These are phyloP conservation scores for Ephestia elutella DNA, from an alignment of 1,140 invertebrate genomes.

Conservation along the genomic window DNA sequence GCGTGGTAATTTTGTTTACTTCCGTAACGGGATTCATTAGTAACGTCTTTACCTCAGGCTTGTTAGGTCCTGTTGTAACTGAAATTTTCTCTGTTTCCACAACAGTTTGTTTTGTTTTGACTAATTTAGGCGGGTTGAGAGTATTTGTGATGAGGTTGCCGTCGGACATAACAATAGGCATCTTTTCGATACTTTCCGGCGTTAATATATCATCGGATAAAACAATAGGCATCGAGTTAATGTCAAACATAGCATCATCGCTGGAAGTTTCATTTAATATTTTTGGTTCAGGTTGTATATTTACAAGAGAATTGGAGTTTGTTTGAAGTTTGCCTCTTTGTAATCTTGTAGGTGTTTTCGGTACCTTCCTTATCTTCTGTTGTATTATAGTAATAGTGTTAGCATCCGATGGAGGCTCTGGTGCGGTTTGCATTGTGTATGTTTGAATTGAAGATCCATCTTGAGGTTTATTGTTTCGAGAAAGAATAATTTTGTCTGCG, in stretches of 20 bases:
- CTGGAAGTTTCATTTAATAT: constrained; percentile 21
- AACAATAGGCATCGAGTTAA: constrained; percentile 83
- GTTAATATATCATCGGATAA: constrained; percentile 79
- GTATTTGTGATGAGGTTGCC: constrained; percentile 63
- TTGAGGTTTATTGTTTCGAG: constrained; percentile 42
- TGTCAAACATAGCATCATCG: constrained; percentile 80
- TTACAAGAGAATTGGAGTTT: constrained; percentile 26
- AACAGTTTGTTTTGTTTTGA: constrained; percentile 47
- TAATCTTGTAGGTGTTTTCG: constrained; percentile 44
- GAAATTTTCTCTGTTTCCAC: constrained; percentile 48
- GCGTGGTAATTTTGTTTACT: constrained; percentile 55
- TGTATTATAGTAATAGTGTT: constrained; percentile 56
- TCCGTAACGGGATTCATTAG: constrained; percentile 49
- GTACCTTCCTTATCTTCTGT: constrained; percentile 53
- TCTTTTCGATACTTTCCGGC: constrained; percentile 76
- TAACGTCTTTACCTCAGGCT: constrained; percentile 57
- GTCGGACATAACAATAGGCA: constrained; percentile 79
- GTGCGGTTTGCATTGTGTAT: constrained; percentile 62
- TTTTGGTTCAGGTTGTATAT: constrained; percentile 37
- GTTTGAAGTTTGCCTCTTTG: constrained; percentile 49
- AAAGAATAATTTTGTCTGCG: constrained; percentile 64
- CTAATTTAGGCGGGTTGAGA: constrained; percentile 39
- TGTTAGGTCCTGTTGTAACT: constrained; percentile 34
- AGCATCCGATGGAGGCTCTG: constrained; percentile 37
- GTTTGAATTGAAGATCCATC: constrained; percentile 62